phyloP scores from a whole-genome alignment of 1,140 invertebrate genomes.

The Eurosta solidaginis region DNA sequence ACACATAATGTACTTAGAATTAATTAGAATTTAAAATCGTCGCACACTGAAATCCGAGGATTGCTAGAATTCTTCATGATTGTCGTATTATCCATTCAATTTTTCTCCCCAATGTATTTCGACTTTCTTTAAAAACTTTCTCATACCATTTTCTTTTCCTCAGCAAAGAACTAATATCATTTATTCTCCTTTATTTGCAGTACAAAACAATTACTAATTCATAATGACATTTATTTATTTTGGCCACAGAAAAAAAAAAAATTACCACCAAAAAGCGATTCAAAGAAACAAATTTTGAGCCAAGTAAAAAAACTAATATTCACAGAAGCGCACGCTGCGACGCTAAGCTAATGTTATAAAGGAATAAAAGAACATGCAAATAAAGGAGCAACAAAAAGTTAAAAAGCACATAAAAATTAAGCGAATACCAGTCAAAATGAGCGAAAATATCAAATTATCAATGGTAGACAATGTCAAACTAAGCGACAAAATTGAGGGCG shows the following conservation, averaged over 20 bases:
- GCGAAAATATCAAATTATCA: slow-evolving; percentile 56
- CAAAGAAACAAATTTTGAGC: slow-evolving; percentile 37
- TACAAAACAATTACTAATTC: slow-evolving; percentile 56
- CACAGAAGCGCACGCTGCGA: slow-evolving; percentile 41
- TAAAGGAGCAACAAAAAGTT: slow-evolving; percentile 37
- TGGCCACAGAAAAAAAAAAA: slow-evolving; percentile 42
- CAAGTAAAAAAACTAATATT: slow-evolving; percentile 37
- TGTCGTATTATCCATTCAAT: too few species aligned
- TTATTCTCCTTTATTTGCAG: neutral
- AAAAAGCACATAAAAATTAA: slow-evolving; percentile 34
- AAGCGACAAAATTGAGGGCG: neutral
- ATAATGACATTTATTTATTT: slow-evolving; percentile 59
- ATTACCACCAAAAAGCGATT: neutral
- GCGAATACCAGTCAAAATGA: slow-evolving; percentile 20
- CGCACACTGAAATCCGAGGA: too few species aligned
- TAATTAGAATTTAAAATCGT: too few species aligned
- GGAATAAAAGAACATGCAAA: slow-evolving; percentile 8
- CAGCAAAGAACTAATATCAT: neutral
- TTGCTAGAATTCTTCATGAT: too few species aligned
- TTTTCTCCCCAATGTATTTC: too few species aligned
- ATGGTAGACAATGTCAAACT: slow-evolving; percentile 36
- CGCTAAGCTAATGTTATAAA: slow-evolving; percentile 5
- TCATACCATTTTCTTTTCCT: too few species aligned
- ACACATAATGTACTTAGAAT: too few species aligned
- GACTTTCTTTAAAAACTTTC: too few species aligned